Evolutionary conservation across 2,888 invertebrate genomes (phyloP).

Genomic region (Drosophila flavopinicola): DNA sequence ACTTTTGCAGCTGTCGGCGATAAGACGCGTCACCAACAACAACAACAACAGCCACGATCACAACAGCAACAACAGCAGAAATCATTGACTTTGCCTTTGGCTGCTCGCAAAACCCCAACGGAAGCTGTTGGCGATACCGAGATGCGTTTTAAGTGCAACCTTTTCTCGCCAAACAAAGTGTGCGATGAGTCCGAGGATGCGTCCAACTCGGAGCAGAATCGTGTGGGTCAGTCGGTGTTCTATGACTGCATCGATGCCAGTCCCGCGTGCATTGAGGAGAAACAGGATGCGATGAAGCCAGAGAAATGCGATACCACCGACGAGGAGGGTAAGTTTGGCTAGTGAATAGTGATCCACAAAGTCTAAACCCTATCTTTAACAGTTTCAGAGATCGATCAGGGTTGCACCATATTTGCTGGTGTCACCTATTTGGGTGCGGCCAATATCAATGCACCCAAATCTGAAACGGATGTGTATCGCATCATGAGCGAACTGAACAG

Average conservation of each 20-base stretch:
- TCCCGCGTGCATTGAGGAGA: conserved; percentile 86
- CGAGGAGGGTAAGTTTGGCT: conserved; percentile 89
- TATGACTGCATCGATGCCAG: conserved; percentile 84
- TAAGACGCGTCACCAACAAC: conserved; percentile 58
- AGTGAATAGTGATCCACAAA: conserved; percentile 7
- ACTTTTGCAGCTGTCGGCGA: conserved; percentile 61
- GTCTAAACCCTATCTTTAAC: conserved; percentile 27
- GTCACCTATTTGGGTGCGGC: conserved; percentile 97
- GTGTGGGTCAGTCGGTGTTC: conserved; percentile 84
- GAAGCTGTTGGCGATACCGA: conserved; percentile 55
- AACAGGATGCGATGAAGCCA: conserved; percentile 92
- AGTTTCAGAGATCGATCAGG: conserved; percentile 93
- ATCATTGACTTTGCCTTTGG: conserved; percentile 81
- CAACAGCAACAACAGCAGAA: conserved; percentile 63
- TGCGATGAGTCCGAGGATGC: conserved; percentile 73
- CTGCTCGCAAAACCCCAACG: conserved; percentile 60
- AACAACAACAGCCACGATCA: conserved; percentile 17
- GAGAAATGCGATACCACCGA: conserved; percentile 89
- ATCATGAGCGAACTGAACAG: conserved; percentile 95
- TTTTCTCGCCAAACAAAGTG: conserved; percentile 68
- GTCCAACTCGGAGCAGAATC: conserved; percentile 80
- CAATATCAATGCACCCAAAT: conserved; percentile 95
- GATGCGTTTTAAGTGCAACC: conserved; percentile 59
- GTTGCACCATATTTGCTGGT: conserved; percentile 95
- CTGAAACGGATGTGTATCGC: conserved; percentile 95